Evolutionary conservation across 2,888 invertebrate genomes (phyloP), one percentile per base, ranked within the genome.

Genomic region (Incurvaria masculella): DNA sequence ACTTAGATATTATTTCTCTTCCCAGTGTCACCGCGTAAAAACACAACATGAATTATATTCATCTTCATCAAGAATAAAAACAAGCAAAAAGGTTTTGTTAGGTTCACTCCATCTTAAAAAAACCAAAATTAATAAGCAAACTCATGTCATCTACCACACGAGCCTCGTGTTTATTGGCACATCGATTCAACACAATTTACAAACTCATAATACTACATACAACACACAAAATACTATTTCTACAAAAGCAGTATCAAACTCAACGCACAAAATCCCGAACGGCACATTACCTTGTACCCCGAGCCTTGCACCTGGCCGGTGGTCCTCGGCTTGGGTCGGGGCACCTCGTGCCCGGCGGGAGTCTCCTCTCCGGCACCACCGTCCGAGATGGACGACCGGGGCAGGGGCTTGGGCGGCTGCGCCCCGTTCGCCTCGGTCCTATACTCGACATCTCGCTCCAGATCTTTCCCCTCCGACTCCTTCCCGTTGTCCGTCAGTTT

Each of bases 391-490:
- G 91, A 90, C 0, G 88, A 86, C 57, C 91, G 81, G 1, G 92
- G 91, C 70, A 91, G 73, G 14, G 92, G 91, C 64, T 91, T 91
- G 0, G 91, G 91, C 2, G 88, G 86, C 43, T 84, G 79, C 1
- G 71, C 61, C 0, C 76, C 76, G 41, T 79, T 80, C 49, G 74
- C 73, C 33, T 47, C 40, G 21, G 23, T 14, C 50, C 49, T 5
- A 26, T 40, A 19, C 47, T 54, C 39, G n/a, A n/a, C n/a, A 19
- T 53, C 56, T 6, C 14, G 41, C 0, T 48, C 51, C 8, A 57
- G 57, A n/a, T 64, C 57, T 6, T 52, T 59, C 20, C 61, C 60
- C 18, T 64, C 62, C 6, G 2, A 1, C 43, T 55, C 49, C 57
- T 60, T n/a, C 61, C 60, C 50, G n/a, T 57, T 57, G 8, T 46